Base-by-base conservation (phyloP, 1,140 invertebrate genomes). In the Caerostris extrusa region DNA sequence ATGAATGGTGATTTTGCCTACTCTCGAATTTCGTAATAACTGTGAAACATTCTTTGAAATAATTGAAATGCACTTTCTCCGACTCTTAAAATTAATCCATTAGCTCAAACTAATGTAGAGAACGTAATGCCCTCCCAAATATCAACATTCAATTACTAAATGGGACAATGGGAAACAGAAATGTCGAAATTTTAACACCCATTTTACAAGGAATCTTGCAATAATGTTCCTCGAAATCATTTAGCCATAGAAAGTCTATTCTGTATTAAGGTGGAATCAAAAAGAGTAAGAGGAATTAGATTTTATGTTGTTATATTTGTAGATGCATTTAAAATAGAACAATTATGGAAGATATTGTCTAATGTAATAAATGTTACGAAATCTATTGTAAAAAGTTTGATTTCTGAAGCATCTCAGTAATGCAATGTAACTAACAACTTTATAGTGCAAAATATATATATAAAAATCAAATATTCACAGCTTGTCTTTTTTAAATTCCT, bases 81-180 rank as follows among this genome's bases (percentile, higher is more conserved):
- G 34, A 34, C 12, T 7, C 71, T 50, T 77, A 50, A 19, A 77
- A 50, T 77, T 77, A 77, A 77, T 77, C 71, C 34, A 77, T 77
- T 77, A 77, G 53, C 71, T 12, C 71, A 50, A 5, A 50, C 71
- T 19, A 77, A 77, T 77, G 14, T n/a, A n/a, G 3, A 67, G 61
- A 17, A 67, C 12, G 50, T 77, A 34, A 50, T 77, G 71, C 50
- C 34, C 50, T 50, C 19, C 71, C 19, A 77, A 34, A 50, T 77
- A 34, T 77, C 71, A 50, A 53, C 71, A 77, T 77, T 77, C 71
- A 77, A 34, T 77, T 77, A 77, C 53, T 50, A 77, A 77, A 77
- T 53, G 34, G 10, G 50, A 53, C 34, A 77, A 12, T 8, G 8
- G 34, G 71, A 77, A 5, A 50, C 8, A 77, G 71, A 77, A 50